Evolutionary conservation across 2,113 vertebrate genomes (phyloP), one percentile per base, ranked within the genome.

Genomic region (Cygnus atratus): DNA sequence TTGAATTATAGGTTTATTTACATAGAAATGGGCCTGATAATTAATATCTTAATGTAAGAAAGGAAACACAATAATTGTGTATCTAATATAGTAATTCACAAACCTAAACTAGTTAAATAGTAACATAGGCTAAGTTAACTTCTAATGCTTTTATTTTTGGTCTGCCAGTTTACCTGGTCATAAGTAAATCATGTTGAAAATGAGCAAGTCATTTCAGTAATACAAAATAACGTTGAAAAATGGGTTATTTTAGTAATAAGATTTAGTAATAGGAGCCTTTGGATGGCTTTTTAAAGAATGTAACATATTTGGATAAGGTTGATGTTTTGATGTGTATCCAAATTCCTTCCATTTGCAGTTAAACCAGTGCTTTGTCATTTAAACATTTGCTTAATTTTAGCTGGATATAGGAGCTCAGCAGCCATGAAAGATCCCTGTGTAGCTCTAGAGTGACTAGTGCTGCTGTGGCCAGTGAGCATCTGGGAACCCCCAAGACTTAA

Each of bases 361-460:
- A 84, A 22, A 52, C 4, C 20, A 35, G 21, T 46, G 31, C 62
- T 39, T 77, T 46, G 46, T 75, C 17, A 46, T 26, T 25, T 20
- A 26, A 58, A 20, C 73, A 3, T 55, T 35, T 58, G 19, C 14
- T 35, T 2, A 81, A 80, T 28, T 72, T 6, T n/a, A 72, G 81
- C 52, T 87, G 66, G 33, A 41, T 66, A 46, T 76, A 89, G 84
- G 70, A 68, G 57, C 76, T 84, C 63, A 84, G 73, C 83, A 67
- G 73, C 65, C 25, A 2, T 13, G 35, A 81, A 59, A 91, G 52
- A 75, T 67, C 37, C 31, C 68, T 66, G 16, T 15, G 18, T 77
- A 61, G 52, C 35, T 78, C 35, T 44, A 31, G 76, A 87, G 55
- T 39, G 61, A 46, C 25, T 55, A 9, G 17, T 18, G 9, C 18